Base-by-base conservation (phyloP, 92 coral and sea anemone genomes). In the Zoanthus sociatus region DNA sequence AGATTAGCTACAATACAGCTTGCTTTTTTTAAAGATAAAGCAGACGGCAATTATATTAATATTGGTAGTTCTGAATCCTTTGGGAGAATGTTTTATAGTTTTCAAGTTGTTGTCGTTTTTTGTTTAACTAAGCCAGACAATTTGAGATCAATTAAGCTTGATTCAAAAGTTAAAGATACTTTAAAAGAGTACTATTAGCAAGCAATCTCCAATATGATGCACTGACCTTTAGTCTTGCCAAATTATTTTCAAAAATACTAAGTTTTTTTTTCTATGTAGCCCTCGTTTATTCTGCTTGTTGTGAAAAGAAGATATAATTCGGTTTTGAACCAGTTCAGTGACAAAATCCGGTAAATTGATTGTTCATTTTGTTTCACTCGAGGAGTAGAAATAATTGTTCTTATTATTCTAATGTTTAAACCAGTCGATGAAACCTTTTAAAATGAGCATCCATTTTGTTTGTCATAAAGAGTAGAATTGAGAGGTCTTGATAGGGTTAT, bases 91-190 rank as follows among this genome's bases (percentile, higher is more conserved):
- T 15, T 60, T 13, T 60, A 60, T 60, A 60, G 66, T 60, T 60
- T 60, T 60, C 17, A 60, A 60, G 66, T 63, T 63, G 69, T n/a
- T 58, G 17, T 58, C 66, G 66, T 58, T 58, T 63, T 63, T 63
- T 63, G 66, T 60, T 60, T 3, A 60, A 60, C 17, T 60, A 60
- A 60, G 66, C 4, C 66, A 60, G 66, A 5, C 66, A 11, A 17
- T 60, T 60, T 60, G 66, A 60, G 66, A 60, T 14, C 66, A 60
- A 60, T 60, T 60, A 60, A 60, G n/a, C 14, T 60, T 60, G 17
- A 15, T 5, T 60, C 18, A 60, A 56, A 60, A 60, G 20, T 60
- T 60, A 60, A 60, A 4, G 20, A 60, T 17, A 60, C 18, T 60
- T 6, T 17, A 60, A 11, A 11, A 15, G 66, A 14, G 66, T 60